phyloP scores from a whole-genome alignment of 2,888 invertebrate species.

The Rhorus exstirpatorius region DNA sequence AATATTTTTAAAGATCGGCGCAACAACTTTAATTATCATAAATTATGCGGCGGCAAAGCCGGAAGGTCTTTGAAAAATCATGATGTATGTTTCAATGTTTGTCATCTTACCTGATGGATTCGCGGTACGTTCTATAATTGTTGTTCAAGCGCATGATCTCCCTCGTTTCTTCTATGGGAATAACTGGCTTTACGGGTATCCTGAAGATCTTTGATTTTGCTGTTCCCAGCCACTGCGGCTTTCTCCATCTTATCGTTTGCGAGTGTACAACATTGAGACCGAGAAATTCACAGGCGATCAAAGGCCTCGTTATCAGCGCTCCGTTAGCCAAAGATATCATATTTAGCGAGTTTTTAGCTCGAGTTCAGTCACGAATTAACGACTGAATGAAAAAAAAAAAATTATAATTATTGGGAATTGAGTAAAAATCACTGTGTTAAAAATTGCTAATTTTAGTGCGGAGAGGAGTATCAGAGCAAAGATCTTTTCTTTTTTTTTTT shows the following conservation, averaged over 20 bases:
- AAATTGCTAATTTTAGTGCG: not conserved
- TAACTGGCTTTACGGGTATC: constrained; percentile 88
- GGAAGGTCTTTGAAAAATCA: not conserved
- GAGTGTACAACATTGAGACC: constrained; percentile 67
- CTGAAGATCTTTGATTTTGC: constrained; percentile 93
- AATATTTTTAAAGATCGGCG: not conserved
- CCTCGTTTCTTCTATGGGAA: constrained; percentile 89
- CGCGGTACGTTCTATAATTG: constrained; percentile 89
- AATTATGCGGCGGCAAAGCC: not conserved
- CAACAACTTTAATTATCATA: not conserved
- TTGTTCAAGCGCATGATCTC: constrained; percentile 91
- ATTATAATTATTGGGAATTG: not conserved
- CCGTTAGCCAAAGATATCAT: constrained; percentile 60
- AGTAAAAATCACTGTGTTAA: not conserved
- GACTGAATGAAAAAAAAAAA: too few relatives aligned
- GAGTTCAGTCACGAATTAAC: not conserved
- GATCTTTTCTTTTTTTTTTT: too few relatives aligned
- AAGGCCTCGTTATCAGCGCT: constrained; percentile 53
- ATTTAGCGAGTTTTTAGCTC: not conserved
- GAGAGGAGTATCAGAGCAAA: not conserved
- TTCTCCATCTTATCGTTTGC: constrained; percentile 88
- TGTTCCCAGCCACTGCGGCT: constrained; percentile 93
- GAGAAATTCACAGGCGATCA: constrained; percentile 57
- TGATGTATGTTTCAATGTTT: not conserved
- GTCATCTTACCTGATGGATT: constrained; percentile 87